Evolutionary conservation across 2,888 invertebrate species (phyloP), one percentile per base, ranked within the genome.

Genomic region (Strigamia maritima): DNA sequence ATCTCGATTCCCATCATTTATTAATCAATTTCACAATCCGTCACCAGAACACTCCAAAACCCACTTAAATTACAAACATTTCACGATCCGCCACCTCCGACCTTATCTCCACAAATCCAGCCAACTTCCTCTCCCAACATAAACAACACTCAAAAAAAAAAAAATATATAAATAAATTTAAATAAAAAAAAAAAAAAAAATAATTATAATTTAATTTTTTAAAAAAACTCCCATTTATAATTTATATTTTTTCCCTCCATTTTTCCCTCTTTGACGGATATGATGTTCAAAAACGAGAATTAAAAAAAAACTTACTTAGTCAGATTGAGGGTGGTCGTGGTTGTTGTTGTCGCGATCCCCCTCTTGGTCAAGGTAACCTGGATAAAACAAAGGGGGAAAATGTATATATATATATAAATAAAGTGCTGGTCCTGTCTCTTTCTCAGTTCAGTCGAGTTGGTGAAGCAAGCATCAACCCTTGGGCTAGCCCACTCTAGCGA

Each of bases 281-380:
- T n/a, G n/a, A n/a, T n/a, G n/a, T n/a, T n/a, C n/a, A n/a, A n/a
- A 31, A 31, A 2, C 31, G 31, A 31, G 31, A 2, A 7, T 7
- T 2, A 4, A 31, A 31, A 31, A 60, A 60, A 60, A 60, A 60
- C 60, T 24, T 60, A 60, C 60, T 60, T 60, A 24, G 60, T 60
- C 10, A 60, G 19, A 60, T 60, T 60, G 60, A 60, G 60, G 60
- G 60, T 60, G 60, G 19, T 60, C 4, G 60, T 24, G 1, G 60
- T 60, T 24, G 60, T 60, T 60, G 60, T 60, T 7, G 19, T 60
- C 10, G 14, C 22, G 60, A 60, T 60, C 2, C 60, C 60, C 60
- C 60, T 60, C 60, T 60, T 60, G 60, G 60, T 60, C 60, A 60
- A 60, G 60, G 60, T 24, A 60, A 60, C 60, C 60, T 60, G 60